A percentile compares a stretch with the other conserved stretches of the same genome.
phyloP scores from a whole-genome alignment of 2,888 invertebrate species.

The Aromia moschata region DNA sequence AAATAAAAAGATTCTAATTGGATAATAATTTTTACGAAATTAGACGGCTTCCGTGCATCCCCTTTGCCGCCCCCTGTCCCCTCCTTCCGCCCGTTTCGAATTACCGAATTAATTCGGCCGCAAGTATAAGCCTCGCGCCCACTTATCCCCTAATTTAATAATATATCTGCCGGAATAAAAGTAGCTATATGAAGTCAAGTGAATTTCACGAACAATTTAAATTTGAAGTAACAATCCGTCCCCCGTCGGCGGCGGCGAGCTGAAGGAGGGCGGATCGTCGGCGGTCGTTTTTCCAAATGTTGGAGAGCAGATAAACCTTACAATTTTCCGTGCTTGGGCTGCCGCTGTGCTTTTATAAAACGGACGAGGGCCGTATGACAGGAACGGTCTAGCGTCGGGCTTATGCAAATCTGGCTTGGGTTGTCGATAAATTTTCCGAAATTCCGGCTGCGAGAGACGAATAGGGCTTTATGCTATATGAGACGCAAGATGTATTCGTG shows the following conservation, averaged over 20 bases:
- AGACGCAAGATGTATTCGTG: too few relatives aligned
- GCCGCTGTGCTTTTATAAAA: constrained; percentile 28
- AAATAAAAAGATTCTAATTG: constrained; percentile 17
- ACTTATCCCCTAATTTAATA: constrained; percentile 42
- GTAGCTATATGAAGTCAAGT: constrained; percentile 39
- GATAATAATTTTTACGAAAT: constrained; percentile 18
- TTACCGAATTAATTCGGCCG: constrained; percentile 34
- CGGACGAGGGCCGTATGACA: constrained; percentile 5
- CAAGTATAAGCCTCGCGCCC: constrained; percentile 31
- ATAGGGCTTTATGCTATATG: too few relatives aligned
- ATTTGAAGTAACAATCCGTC: constrained; percentile 42
- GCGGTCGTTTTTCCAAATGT: constrained; percentile 33
- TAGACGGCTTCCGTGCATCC: constrained; percentile 6
- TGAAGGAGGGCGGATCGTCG: constrained; percentile 32
- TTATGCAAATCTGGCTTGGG: too few relatives aligned
- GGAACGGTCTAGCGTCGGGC: constrained; percentile 11
- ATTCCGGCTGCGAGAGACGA: too few relatives aligned
- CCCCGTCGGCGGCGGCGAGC: constrained; percentile 30
- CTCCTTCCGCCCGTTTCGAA: constrained; percentile 18
- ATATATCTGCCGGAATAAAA: constrained; percentile 40
- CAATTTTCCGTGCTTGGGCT: constrained; percentile 34
- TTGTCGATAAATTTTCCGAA: too few relatives aligned
- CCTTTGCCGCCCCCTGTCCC: constrained; percentile 14
- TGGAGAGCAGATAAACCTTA: constrained; percentile 32
- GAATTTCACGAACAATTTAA: constrained; percentile 48